A percentile compares a stretch with the other conserved stretches of the same genome.
phyloP scores from a whole-genome alignment of 2,113 vertebrate species.

The Fulica atra region DNA sequence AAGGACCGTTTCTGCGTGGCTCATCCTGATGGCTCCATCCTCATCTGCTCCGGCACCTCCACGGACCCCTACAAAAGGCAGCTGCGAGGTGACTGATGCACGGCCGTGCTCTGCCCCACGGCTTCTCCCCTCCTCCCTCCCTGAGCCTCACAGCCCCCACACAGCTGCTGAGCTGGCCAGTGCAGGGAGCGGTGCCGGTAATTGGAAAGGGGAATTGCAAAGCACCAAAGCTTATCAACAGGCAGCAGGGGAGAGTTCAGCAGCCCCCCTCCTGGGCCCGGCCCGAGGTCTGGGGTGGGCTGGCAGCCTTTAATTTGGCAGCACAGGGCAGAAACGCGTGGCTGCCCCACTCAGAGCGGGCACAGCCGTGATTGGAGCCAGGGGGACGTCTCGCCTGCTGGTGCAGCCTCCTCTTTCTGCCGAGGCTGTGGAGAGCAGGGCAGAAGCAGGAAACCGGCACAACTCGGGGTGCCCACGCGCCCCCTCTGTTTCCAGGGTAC shows the following conservation, averaged over 20 bases:
- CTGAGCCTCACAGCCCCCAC: accelerated
- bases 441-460: background rate
- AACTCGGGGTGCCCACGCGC: accelerated
- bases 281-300: accelerated
- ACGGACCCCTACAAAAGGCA: background rate
- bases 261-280: background rate
- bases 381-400: accelerated
- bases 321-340: accelerated
- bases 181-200: accelerated
- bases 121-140: background rate
- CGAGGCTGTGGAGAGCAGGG: accelerated
- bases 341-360: accelerated
- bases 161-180: background rate
- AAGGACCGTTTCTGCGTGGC: background rate
- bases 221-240: conserved; percentile 46
- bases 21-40: accelerated
- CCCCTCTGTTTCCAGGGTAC: background rate
- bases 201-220: conserved; percentile 63
- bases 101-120: background rate
- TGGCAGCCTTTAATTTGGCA: background rate
- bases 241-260: background rate
- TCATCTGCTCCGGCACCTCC: accelerated
- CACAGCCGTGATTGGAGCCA: accelerated
- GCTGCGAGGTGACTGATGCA: background rate
- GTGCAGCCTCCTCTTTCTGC: background rate